phyloP scores from a whole-genome alignment of 2,888 invertebrate genomes.

The Sphinx pinastri region DNA sequence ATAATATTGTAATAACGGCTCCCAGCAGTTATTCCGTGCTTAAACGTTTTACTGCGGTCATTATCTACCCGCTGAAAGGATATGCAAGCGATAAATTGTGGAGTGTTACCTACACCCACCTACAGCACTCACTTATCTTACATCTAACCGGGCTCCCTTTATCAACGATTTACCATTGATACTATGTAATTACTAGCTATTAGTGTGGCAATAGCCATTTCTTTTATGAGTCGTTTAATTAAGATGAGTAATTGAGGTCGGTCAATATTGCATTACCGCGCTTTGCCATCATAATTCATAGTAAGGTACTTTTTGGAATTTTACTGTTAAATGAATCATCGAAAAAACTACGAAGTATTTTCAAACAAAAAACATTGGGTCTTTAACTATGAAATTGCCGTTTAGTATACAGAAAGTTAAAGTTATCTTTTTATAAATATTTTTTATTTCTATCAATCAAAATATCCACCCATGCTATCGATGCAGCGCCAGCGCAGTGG shows the following conservation, averaged over 20 bases:
- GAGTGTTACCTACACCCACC: constrained; percentile 67
- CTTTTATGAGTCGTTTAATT: constrained; percentile 29
- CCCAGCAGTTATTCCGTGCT: constrained; percentile 82
- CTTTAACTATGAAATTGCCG: no score
- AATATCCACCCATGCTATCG: no score
- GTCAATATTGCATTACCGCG: no score
- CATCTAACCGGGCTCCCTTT: constrained; percentile 58
- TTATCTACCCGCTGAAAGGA: constrained; percentile 84
- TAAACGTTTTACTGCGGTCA: constrained; percentile 84
- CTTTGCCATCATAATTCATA: no score
- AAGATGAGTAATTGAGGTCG: not conserved
- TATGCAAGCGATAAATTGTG: constrained; percentile 82
- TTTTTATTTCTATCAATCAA: no score
- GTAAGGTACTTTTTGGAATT: no score
- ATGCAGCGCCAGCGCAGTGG: no score
- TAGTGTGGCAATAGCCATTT: constrained; percentile 30
- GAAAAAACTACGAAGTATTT: no score
- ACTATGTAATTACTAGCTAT: constrained; percentile 31
- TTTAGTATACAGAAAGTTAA: no score
- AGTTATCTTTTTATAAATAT: no score
- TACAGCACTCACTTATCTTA: constrained; percentile 56
- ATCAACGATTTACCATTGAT: constrained; percentile 59
- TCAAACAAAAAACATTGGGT: no score
- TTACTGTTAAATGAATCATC: no score
- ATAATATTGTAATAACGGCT: constrained; percentile 84